A percentile compares a stretch with the other conserved stretches of the same genome.
These are phyloP conservation scores for Chlorospingus flavigularis DNA, from an alignment of 2,797 vertebrate genomes.

Conservation along the genomic window DNA sequence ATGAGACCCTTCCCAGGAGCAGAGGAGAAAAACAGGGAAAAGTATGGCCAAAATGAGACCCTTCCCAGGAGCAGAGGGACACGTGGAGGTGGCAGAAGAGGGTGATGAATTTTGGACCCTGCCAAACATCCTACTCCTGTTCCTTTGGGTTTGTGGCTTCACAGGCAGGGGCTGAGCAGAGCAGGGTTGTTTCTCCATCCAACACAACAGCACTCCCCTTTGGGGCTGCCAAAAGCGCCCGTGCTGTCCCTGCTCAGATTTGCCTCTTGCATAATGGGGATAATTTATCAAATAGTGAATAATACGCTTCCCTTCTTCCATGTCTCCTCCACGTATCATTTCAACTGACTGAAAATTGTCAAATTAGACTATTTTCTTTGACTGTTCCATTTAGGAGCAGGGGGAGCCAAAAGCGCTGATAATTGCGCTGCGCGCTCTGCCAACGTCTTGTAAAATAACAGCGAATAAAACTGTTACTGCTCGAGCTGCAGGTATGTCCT, in stretches of 20 bases:
- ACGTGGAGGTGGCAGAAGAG: fast-evolving
- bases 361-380: slow-evolving; percentile 57
- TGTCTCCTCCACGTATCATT: slow-evolving; percentile 23
- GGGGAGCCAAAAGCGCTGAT: not conserved
- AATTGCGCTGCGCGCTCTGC: fast-evolving
- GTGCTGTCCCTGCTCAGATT: not conserved
- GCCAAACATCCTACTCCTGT: not conserved
- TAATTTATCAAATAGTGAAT: slow-evolving; percentile 36
- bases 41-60: fast-evolving
- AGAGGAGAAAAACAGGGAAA: not conserved
- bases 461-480: not conserved
- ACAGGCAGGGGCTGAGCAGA: not conserved
- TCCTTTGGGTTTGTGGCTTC: not conserved
- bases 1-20: no score
- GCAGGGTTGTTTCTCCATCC: not conserved
- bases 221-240: fast-evolving
- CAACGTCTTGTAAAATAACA: not conserved
- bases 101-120: fast-evolving
- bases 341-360: slow-evolving; percentile 33
- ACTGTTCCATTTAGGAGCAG: slow-evolving; percentile 9
- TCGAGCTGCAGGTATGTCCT: not conserved
- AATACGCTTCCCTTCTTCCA: not conserved
- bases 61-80: not conserved
- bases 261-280: not conserved
- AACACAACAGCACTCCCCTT: fast-evolving